A percentile compares a stretch with the other conserved stretches of the same genome.
phyloP scores from a whole-genome alignment of 2,113 vertebrate species.

The Sciurus niger region DNA sequence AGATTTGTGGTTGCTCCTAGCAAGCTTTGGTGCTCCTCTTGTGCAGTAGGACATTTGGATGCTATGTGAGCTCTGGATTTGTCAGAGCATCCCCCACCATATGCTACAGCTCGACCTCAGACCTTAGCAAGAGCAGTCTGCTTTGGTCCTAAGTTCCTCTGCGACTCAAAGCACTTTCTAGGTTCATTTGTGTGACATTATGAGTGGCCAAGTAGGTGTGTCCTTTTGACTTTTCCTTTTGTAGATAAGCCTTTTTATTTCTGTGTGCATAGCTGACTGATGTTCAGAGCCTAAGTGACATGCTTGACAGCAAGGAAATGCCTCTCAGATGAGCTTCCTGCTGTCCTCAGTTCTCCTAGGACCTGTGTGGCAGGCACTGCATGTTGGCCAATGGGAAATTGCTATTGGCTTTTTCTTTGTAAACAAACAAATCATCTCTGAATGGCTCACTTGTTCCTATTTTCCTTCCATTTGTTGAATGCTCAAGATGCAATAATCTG shows the following conservation, averaged over 20 bases:
- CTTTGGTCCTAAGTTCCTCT: neutral
- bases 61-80: accelerated
- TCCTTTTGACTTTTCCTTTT: slow-evolving; percentile 44
- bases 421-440: slow-evolving; percentile 31
- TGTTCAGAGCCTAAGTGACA: neutral
- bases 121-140: neutral
- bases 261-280: neutral
- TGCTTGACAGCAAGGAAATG: neutral
- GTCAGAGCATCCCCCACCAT: accelerated
- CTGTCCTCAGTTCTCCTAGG: neutral
- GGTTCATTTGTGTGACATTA: neutral
- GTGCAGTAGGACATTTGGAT: accelerated
- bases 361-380: neutral
- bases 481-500: neutral
- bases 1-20: neutral
- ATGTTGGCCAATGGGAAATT: neutral
- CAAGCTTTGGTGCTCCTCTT: no score
- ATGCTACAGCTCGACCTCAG: accelerated
- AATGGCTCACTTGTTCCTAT: neutral
- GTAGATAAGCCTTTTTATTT: slow-evolving; percentile 58
- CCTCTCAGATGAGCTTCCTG: neutral
- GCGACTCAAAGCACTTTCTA: neutral
- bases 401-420: neutral
- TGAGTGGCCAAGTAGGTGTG: neutral
- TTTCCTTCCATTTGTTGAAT: slow-evolving; percentile 48